Base-by-base conservation (phyloP, 1,140 invertebrate genomes). In the Cherax quadricarinatus region DNA sequence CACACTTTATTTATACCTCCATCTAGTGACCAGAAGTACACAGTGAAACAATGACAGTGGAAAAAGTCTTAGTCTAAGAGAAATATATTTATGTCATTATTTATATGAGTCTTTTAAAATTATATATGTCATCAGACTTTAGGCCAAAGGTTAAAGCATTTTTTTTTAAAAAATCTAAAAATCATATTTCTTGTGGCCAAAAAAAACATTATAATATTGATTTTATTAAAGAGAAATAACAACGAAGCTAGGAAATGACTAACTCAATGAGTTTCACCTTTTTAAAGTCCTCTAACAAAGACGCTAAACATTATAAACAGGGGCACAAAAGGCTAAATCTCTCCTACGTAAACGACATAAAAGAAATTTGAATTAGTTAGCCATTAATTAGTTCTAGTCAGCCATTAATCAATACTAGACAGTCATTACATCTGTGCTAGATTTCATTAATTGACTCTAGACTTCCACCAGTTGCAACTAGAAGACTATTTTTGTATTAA, bases 1-100 rank as follows among this genome's bases (percentile, higher is more conserved):
- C 60, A 85, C 70, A 70, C 83, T 85, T 85, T 85, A 85, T 85
- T 85, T 70, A 70, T 10, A 62, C 49, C 60, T 85, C 18, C 51
- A 85, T 49, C 60, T 70, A 9, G 60, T 85, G 60, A 66, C 30
- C 83, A 85, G 60, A 85, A 48, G 41, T 70, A 84, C 62, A 85
- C 83, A 85, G 14, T 1, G 30, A 70, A 48, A 70, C 62, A 85
- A 81, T 51, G 83, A 85, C 24, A 30, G 70, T 75, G 83, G 6
- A 66, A 66, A 41, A 62, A 70, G 12, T 48, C 83, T 85, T 85
- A 85, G 60, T 48, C 83, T 85, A 85, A 30, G 16, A 85, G 62
- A 66, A 66, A 85, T 66, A 57, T 66, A 48, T 84, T 66, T 49
- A 48, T n/a, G 18, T 66, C 2, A 18, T 5, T 18, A 6, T 21